phyloP scores from a whole-genome alignment of 1,140 invertebrate genomes.

The Whitmania pigra region DNA sequence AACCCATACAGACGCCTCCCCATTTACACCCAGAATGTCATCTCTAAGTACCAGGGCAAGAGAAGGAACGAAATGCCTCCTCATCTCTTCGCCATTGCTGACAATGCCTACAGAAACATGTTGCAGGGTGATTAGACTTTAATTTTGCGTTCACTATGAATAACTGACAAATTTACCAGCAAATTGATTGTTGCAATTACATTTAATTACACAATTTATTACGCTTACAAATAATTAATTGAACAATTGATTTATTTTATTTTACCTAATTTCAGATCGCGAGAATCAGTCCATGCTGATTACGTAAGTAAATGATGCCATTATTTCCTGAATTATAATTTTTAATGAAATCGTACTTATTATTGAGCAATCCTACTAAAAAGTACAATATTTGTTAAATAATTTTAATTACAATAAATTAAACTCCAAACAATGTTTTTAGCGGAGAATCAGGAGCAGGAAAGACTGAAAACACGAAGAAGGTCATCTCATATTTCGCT shows the following conservation, averaged over 20 bases:
- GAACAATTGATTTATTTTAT: neutral
- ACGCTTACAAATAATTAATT: neutral
- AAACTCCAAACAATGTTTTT: conserved; percentile 14
- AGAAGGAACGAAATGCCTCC: conserved; percentile 41
- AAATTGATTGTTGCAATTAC: neutral
- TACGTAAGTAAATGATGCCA: conserved; percentile 35
- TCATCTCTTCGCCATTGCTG: conserved; percentile 40
- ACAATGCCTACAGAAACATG: conserved; percentile 37
- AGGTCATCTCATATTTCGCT: conserved; percentile 56
- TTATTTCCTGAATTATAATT: neutral
- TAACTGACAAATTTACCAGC: neutral
- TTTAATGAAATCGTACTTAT: neutral
- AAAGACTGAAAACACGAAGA: conserved; percentile 57
- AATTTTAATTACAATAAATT: neutral
- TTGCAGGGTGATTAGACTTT: conserved; percentile 18
- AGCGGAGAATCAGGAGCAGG: conserved; percentile 29
- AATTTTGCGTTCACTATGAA: neutral
- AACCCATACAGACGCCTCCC: conserved; percentile 99
- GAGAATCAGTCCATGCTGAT: conserved; percentile 31
- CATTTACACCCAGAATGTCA: conserved; percentile 66
- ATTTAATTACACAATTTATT: neutral
- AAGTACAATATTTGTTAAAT: neutral
- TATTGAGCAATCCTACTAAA: neutral
- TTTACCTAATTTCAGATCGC: conserved; percentile 21
- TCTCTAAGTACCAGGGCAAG: conserved; percentile 96